These are phyloP conservation scores for Rhinolophus ferrumequinum DNA, from an alignment of 2,113 vertebrate species.

Conservation along the genomic window DNA sequence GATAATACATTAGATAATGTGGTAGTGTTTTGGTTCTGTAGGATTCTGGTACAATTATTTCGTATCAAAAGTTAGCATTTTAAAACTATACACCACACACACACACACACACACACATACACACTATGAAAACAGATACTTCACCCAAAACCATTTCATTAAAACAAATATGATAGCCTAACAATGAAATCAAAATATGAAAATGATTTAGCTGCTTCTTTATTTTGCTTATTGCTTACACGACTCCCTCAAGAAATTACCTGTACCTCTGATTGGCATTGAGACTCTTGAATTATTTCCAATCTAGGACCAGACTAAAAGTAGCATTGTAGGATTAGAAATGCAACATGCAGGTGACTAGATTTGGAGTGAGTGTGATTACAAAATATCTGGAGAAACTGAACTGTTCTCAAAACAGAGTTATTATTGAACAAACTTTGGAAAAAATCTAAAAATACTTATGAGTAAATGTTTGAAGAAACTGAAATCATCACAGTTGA, in stretches of 20 bases:
- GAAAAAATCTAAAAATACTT: neutral
- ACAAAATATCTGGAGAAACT: neutral
- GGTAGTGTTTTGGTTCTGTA: slow-evolving; percentile 62
- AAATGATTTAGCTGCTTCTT: neutral
- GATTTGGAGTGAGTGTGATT: neutral
- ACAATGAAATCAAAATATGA: neutral
- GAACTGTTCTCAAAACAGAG: neutral
- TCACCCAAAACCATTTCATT: neutral
- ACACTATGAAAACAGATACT: slow-evolving; percentile 53
- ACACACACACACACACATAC: too few relatives aligned
- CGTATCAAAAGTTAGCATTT: slow-evolving; percentile 66
- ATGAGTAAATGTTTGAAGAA: neutral
- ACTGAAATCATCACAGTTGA: neutral
- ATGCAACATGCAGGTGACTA: neutral
- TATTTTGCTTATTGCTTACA: neutral
- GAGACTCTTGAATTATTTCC: neutral
- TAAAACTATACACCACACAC: slow-evolving; percentile 5
- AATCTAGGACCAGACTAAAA: neutral
- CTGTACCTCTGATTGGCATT: neutral
- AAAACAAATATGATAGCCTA: neutral
- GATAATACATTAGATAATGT: slow-evolving; percentile 29
- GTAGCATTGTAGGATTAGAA: neutral
- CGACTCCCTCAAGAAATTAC: neutral
- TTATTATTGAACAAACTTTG: neutral
- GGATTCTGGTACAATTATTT: slow-evolving; percentile 69